Conservation (phyloP, 2,888 invertebrate genomes). For the Lasioglossum calceatum region DNA sequence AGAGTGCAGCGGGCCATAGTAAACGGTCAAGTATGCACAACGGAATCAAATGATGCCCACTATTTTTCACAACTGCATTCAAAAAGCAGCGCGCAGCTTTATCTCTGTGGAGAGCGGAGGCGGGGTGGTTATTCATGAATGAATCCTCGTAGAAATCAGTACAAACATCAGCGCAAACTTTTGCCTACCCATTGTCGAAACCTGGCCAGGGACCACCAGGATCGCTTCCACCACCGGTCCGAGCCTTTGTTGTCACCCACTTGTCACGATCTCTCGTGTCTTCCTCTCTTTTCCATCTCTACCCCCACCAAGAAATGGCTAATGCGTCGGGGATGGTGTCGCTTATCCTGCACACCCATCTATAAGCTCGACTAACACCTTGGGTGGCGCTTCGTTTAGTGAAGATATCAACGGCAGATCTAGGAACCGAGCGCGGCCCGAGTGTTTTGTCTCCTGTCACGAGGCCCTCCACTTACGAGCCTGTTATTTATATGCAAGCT, state of each 20-base stretch:
- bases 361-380: slow-evolving; percentile 78
- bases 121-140: slow-evolving; percentile 8
- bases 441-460: slow-evolving; percentile 78
- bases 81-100: background rate
- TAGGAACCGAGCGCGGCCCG: slow-evolving; percentile 69
- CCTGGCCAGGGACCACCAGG: slow-evolving; percentile 32
- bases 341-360: slow-evolving; percentile 80
- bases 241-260: slow-evolving; percentile 76
- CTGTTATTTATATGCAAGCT: slow-evolving; percentile 75
- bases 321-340: slow-evolving; percentile 75
- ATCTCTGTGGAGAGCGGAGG: background rate
- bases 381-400: slow-evolving; percentile 81
- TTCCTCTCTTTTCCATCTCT: slow-evolving; percentile 30
- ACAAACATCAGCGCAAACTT: slow-evolving; percentile 27
- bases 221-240: slow-evolving; percentile 7
- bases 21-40: background rate
- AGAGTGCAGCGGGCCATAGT: background rate
- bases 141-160: slow-evolving; percentile 18
- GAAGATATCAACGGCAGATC: slow-evolving; percentile 77
- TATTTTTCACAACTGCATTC: background rate
- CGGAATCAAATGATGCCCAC: slow-evolving; percentile 11
- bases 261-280: slow-evolving; percentile 74
- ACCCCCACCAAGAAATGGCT: slow-evolving; percentile 75
- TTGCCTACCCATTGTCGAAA: slow-evolving; percentile 1
- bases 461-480: slow-evolving; percentile 62